Base-by-base conservation (phyloP, 2,888 invertebrate species). In the Amphipoea oculea region DNA sequence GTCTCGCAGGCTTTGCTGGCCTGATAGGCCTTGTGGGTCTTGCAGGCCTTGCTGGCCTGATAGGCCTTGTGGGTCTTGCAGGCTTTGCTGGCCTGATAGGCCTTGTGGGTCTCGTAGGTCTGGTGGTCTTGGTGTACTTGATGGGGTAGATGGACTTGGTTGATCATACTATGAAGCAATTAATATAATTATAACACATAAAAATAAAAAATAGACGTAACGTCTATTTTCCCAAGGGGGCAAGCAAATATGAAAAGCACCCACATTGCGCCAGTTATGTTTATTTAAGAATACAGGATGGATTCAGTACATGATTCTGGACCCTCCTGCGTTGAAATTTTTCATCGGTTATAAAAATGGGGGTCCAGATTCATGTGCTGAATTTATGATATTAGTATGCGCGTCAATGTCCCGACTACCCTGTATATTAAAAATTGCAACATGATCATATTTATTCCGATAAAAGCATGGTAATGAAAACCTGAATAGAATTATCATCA, bases 131-230 rank as follows among this genome's bases (percentile, higher is more conserved):
- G 5, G 23, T 54, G n/a, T 40, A 57, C 11, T 71, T 54, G 70
- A 29, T 73, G 23, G 36, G 12, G 60, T 73, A 73, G 62, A 36
- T 73, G 29, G 51, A 74, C 29, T 63, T 63, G 20, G 62, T 74
- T 51, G 74, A 17, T 29, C 1, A 63, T 23, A 17, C 76, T 76
- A 74, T 40, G 62, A 74, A 63, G 29, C 5, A 76, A 76, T 29
- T 0, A 51, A 73, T 51, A 29, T 20, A 20, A 40, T 76, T 45
- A n/a, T 23, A 29, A 71, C 2, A 57, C 5, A 45, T 29, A 29
- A 36, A 29, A 29, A 29, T 29, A 1, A 29, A 29, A 29, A 29
- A 29, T 29, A 29, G 29, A 1, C 11, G 36, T 17, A 6, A 36
- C 17, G 23, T 42, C 5, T 54, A 20, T 1, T 4, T 70, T 29